Evolutionary conservation across 2,888 invertebrate genomes (phyloP), one percentile per base, ranked within the genome.

Genomic region (Metalampra italica): DNA sequence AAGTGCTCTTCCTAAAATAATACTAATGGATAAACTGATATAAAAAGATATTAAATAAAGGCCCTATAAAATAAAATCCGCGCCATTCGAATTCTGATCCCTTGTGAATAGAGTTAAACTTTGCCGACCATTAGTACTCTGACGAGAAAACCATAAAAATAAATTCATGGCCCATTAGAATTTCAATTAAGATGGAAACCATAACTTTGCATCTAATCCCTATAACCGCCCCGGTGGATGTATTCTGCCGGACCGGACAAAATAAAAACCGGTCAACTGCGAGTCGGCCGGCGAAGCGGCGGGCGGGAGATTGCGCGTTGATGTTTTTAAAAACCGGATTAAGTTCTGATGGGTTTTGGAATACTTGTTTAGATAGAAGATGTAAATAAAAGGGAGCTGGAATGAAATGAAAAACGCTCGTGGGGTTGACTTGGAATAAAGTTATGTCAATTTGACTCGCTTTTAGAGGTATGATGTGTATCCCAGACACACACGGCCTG

Each of bases 161-260:
- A 37, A 45, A 46, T 49, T 46, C 45, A 49, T 46, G 41, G 32
- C 7, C 46, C 45, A 38, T 49, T 49, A 45, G 46, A 49, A 43
- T 49, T 49, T 49, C 49, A 49, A 49, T 49, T 49, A 49, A 45
- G 38, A 43, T 22, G 45, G 37, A 32, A 36, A 45, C 46, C 49
- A 46, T 49, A 49, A 49, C 49, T 49, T 49, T 13, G 9, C 42
- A 15, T 42, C 51, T 51, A 51, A 51, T 45, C 51, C 51, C 43
- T 43, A 34, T 42, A 45, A 45, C 51, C 34, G 47, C 34, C 41
- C 14, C 11, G 39, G 41, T 40, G 47, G 34, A 39, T 47, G 47
- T 42, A 51, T 41, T 37, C 13, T 13, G 39, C 39, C 9, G 47
- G 39, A 12, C 47, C 34, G 44, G 50, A 47, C 36, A 29, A 36